Conservation (phyloP, 2,888 invertebrate genomes). For the Hemaris fuciformis region DNA sequence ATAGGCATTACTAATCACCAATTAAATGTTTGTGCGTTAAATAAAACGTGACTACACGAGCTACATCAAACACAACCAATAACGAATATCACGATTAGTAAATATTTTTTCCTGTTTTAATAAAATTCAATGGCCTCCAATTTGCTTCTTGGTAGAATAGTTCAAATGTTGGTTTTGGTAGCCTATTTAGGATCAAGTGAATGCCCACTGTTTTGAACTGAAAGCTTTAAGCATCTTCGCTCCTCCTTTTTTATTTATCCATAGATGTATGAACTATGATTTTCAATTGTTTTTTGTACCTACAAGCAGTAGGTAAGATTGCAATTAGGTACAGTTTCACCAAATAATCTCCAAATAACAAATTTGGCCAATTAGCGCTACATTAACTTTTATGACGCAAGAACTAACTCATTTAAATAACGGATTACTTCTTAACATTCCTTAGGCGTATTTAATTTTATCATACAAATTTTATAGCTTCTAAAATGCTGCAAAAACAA, state of each 20-base stretch:
- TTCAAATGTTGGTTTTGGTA: too few relatives aligned
- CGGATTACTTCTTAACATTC: background rate
- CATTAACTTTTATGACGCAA: background rate
- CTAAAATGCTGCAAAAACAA: background rate
- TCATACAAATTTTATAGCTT: background rate
- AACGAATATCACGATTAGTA: background rate
- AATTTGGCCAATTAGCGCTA: background rate
- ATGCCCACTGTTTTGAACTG: too few relatives aligned
- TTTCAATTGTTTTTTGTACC: too few relatives aligned
- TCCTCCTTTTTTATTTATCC: too few relatives aligned
- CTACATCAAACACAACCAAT: background rate
- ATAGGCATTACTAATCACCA: conserved; percentile 5
- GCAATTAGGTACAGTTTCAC: background rate
- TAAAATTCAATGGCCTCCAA: background rate
- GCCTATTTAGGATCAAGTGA: too few relatives aligned
- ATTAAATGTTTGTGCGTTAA: background rate
- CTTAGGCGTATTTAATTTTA: background rate
- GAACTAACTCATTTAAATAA: background rate
- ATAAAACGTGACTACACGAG: background rate
- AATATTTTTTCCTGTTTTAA: background rate
- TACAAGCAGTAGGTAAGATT: background rate
- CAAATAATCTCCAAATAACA: background rate
- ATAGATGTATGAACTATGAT: too few relatives aligned
- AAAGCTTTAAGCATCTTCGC: too few relatives aligned
- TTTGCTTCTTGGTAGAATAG: too few relatives aligned